A percentile compares a stretch with the other conserved stretches of the same genome.
These are phyloP conservation scores for Choristoneura fumiferana DNA, from an alignment of 1,140 invertebrate species.

Conservation along the genomic window DNA sequence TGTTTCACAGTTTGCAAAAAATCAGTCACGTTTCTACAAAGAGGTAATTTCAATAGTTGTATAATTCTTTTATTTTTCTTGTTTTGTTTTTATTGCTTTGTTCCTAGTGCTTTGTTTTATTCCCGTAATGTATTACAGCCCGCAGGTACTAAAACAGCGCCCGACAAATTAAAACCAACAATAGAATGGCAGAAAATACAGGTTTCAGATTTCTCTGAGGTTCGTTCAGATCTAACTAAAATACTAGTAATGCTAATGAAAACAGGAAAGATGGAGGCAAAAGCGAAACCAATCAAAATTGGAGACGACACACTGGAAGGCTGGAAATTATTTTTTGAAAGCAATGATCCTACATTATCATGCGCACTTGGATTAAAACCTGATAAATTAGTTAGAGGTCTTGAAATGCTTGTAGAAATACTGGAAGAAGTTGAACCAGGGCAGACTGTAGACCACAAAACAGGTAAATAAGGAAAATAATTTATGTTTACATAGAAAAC, in stretches of 20 bases:
- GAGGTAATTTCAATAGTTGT: constrained; percentile 56
- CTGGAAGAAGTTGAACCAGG: constrained; percentile 48
- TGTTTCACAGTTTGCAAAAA: constrained; percentile 48
- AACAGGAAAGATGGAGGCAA: neutral
- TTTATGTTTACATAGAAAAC: too few species aligned
- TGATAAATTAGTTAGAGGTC: constrained; percentile 42
- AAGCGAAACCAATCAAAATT: constrained; percentile 35
- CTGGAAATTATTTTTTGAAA: constrained; percentile 57
- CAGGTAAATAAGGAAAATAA: constrained; percentile 40
- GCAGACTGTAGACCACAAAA: constrained; percentile 53
- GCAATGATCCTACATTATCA: constrained; percentile 50
- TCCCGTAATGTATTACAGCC: too few species aligned
- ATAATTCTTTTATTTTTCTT: too few species aligned
- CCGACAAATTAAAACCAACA: constrained; percentile 60
- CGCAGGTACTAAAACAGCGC: constrained; percentile 39
- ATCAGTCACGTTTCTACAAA: constrained; percentile 54
- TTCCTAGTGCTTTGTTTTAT: constrained; percentile 20
- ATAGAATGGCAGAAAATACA: constrained; percentile 72
- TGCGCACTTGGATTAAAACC: constrained; percentile 49
- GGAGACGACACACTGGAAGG: constrained; percentile 30
- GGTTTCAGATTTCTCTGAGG: constrained; percentile 64
- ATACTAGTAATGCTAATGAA: constrained; percentile 32
- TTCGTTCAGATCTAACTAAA: constrained; percentile 56
- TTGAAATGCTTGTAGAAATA: constrained; percentile 49
- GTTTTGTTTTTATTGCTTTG: constrained; percentile 14